Evolutionary conservation across 2,888 invertebrate genomes (phyloP).

Genomic region (Callosobruchus maculatus): DNA sequence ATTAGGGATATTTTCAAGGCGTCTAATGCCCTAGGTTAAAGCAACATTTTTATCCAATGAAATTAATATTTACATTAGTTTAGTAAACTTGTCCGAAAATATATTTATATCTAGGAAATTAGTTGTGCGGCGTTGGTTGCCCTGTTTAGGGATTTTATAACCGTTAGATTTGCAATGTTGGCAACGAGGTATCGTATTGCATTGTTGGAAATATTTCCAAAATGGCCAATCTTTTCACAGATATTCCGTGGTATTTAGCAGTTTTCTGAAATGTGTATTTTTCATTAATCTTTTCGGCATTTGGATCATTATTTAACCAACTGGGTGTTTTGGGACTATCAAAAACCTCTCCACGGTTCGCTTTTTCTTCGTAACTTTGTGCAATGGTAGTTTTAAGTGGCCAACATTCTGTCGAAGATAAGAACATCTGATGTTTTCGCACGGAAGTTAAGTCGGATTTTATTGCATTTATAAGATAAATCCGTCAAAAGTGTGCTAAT

Average conservation of each 20-base stretch:
- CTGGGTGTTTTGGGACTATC: background rate
- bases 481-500: background rate
- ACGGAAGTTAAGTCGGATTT: background rate
- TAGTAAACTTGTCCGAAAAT: no score
- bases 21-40: no score
- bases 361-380: constrained; percentile 22
- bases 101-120: no score
- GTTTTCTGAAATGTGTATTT: constrained; percentile 36
- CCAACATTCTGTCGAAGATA: constrained; percentile 33
- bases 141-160: background rate
- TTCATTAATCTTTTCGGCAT: constrained; percentile 21
- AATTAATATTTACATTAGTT: no score
- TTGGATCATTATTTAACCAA: background rate
- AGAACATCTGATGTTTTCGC: constrained; percentile 35
- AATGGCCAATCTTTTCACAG: constrained; percentile 43
- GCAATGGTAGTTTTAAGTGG: constrained; percentile 36
- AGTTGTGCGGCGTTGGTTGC: no score
- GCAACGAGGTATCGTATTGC: constrained; percentile 29
- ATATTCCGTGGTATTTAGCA: constrained; percentile 41
- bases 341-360: background rate
- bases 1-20: no score
- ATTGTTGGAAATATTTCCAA: constrained; percentile 47
- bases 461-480: background rate
- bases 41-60: no score
- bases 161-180: background rate